A percentile compares a stretch with the other conserved stretches of the same genome.
These are phyloP conservation scores for Lonchura striata DNA, from an alignment of 2,113 vertebrate genomes.

Conservation along the genomic window DNA sequence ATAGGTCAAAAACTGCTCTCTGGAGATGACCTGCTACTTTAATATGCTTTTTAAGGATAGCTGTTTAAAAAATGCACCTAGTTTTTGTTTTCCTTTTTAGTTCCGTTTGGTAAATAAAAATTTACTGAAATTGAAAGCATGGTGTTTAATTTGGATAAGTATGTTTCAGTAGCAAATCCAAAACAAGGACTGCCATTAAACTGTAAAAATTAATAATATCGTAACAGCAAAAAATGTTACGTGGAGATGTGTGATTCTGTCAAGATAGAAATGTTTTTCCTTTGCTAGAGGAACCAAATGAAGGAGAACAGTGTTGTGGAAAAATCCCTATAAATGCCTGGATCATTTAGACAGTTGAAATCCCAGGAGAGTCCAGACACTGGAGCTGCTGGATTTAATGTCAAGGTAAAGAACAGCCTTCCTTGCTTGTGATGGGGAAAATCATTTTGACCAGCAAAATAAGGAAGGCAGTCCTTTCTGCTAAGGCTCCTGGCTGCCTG, in stretches of 20 bases:
- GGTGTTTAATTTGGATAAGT: not conserved
- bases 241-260: fast-evolving
- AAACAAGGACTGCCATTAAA: not conserved
- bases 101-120: not conserved
- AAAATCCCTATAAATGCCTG: not conserved
- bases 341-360: not conserved
- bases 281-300: not conserved
- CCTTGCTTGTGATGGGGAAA: not conserved
- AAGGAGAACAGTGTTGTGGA: not conserved
- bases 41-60: not conserved
- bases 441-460: not conserved
- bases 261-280: not conserved
- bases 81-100: not conserved
- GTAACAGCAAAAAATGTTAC: fast-evolving
- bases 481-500: not conserved
- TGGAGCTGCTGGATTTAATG: not conserved
- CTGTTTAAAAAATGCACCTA: not conserved
- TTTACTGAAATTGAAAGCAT: not conserved
- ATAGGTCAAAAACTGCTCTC: not conserved
- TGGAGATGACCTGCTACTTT: not conserved
- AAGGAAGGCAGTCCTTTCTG: not conserved
- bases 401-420: not conserved
- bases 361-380: not conserved
- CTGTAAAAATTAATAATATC: not conserved
- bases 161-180: not conserved